These are phyloP conservation scores for Eulemur mongoz DNA, from an alignment of 2,797 vertebrate genomes.

Conservation along the genomic window DNA sequence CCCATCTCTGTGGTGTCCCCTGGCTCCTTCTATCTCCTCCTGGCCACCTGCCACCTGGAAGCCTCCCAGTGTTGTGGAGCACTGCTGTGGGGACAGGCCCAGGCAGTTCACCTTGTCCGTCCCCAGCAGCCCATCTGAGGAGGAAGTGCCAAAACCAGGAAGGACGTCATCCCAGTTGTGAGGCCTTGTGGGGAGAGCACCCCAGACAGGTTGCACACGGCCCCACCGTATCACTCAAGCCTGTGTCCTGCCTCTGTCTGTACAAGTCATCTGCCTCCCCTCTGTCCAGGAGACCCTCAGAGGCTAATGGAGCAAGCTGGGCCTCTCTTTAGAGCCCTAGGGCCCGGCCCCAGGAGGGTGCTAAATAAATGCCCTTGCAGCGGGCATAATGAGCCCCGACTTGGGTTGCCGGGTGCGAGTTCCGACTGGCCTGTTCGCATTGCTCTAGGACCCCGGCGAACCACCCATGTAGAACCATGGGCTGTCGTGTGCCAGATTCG, in stretches of 20 bases:
- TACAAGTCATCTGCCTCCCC: not conserved
- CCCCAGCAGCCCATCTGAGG: no score
- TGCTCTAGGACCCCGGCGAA: not conserved
- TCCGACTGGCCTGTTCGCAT: not conserved
- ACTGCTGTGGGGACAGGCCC: not conserved
- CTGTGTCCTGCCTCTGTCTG: fast-evolving
- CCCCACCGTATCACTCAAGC: no score
- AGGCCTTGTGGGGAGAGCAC: fast-evolving
- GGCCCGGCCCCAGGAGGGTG: not conserved
- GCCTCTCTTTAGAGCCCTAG: not conserved
- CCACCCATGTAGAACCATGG: fast-evolving
- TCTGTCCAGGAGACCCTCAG: not conserved
- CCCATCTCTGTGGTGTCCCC: not conserved
- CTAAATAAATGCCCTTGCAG: not conserved
- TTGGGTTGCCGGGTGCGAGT: not conserved
- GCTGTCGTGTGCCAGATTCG: no score
- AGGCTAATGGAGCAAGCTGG: not conserved
- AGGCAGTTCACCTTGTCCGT: not conserved
- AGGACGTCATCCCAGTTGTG: not conserved
- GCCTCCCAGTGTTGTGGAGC: not conserved
- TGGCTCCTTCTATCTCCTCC: no score
- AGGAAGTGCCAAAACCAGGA: not conserved
- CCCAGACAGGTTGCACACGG: not conserved
- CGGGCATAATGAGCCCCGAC: not conserved
- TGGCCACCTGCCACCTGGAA: not conserved